These are phyloP conservation scores for Sardinella longiceps DNA, from an alignment of 2,797 vertebrate genomes.

Conservation along the genomic window DNA sequence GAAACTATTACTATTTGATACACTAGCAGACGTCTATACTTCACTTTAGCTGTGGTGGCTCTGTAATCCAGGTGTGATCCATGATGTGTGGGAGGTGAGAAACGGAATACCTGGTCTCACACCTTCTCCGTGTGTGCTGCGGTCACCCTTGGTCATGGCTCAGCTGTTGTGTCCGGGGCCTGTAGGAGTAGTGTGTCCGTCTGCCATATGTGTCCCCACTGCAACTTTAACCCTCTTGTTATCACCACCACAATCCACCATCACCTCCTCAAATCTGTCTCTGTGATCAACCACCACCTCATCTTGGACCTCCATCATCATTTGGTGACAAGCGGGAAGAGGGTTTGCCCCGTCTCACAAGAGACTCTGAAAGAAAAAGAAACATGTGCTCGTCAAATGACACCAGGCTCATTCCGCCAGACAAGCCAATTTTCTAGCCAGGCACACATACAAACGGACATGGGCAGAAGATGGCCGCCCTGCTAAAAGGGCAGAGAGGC, in stretches of 20 bases:
- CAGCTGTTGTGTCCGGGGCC: not conserved
- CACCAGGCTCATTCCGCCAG: not conserved
- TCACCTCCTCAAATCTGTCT: not conserved
- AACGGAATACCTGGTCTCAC: not conserved
- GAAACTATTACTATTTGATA: not conserved
- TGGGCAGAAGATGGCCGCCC: slow-evolving; percentile 43
- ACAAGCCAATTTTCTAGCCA: slow-evolving; percentile 13
- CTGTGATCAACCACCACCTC: not conserved
- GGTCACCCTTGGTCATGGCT: not conserved
- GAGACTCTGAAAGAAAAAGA: not conserved
- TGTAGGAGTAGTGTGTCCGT: not conserved
- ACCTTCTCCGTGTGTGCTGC: not conserved
- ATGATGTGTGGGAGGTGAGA: slow-evolving; percentile 5
- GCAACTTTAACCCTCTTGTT: slow-evolving; percentile 1
- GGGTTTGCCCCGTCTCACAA: not conserved
- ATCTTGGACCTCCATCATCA: slow-evolving; percentile 13
- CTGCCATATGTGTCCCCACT: slow-evolving; percentile 16
- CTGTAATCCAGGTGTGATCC: not conserved
- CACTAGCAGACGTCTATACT: no score
- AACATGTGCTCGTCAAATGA: not conserved
- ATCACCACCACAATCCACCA: not conserved
- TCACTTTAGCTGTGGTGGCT: no score
- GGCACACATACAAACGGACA: slow-evolving; percentile 29
- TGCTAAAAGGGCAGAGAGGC: slow-evolving; percentile 45
- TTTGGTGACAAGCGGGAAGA: not conserved